Evolutionary conservation across 2,113 vertebrate genomes (phyloP).

Genomic region (Alethe diademata): DNA sequence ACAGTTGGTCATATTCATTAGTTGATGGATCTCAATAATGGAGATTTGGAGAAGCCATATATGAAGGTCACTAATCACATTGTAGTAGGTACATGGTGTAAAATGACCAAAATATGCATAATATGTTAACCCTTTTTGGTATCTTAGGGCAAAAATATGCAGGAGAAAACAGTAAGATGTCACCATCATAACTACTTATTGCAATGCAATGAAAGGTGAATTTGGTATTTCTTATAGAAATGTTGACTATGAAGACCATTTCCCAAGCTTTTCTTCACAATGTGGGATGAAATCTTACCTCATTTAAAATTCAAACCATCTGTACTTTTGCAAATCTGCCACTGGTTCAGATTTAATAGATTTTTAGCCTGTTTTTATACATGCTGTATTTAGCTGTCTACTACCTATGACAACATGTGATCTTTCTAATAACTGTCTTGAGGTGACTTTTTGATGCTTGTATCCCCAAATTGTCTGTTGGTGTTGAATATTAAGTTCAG

Average conservation of each 20-base stretch:
- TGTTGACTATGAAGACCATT: not conserved
- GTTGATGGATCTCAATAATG: not conserved
- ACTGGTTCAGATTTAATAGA: not conserved
- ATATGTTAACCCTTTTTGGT: not conserved
- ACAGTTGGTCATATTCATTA: not conserved
- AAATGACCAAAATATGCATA: not conserved
- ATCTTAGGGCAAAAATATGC: not conserved
- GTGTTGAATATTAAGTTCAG: no score
- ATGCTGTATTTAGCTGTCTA: not conserved
- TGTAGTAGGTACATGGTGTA: not conserved
- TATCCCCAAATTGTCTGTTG: no score
- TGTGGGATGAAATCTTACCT: not conserved
- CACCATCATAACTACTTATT: not conserved
- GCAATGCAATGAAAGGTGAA: constrained; percentile 44
- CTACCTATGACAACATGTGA: not conserved
- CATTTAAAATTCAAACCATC: not conserved
- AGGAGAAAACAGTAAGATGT: not conserved
- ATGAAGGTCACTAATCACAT: not conserved
- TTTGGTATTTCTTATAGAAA: constrained; percentile 62
- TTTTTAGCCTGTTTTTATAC: not conserved
- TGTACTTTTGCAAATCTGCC: not conserved
- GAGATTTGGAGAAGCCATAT: not conserved
- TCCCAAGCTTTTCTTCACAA: not conserved
- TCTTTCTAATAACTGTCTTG: not conserved
- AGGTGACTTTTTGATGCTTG: no score